phyloP scores from a whole-genome alignment of 2,797 vertebrate species.

The Nasua narica region DNA sequence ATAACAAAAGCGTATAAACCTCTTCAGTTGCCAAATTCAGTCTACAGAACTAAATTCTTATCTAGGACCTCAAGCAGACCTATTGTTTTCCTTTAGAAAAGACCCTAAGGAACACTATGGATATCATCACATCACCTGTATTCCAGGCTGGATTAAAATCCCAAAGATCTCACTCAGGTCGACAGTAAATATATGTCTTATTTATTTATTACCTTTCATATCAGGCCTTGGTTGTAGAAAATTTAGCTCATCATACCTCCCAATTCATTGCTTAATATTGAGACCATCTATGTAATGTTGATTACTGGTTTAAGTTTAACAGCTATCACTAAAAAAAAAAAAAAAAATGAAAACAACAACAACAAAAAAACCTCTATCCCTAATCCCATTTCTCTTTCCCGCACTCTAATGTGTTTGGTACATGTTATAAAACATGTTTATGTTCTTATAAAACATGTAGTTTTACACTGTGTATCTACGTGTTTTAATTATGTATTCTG shows the following conservation, averaged over 20 bases:
- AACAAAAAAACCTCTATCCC: background rate
- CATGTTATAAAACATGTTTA: background rate
- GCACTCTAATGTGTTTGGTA: background rate
- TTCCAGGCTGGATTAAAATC: background rate
- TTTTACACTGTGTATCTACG: background rate
- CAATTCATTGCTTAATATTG: background rate
- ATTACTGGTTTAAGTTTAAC: background rate
- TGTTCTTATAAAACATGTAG: background rate
- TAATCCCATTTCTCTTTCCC: background rate
- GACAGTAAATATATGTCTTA: background rate
- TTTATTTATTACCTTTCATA: background rate
- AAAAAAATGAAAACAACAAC: too few relatives aligned
- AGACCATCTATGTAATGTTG: background rate
- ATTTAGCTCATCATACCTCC: background rate
- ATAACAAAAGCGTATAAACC: background rate
- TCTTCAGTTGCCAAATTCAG: slow-evolving; percentile 6
- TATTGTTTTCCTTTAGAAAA: background rate
- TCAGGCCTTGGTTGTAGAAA: background rate
- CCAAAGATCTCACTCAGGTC: background rate
- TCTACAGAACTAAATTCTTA: slow-evolving; percentile 1
- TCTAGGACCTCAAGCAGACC: background rate
- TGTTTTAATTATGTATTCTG: background rate
- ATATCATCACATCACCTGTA: background rate
- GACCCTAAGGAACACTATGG: background rate
- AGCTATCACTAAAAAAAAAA: background rate